Conservation (phyloP, 2,113 vertebrate genomes). For the Rhegmatorhina hoffmannsi region DNA sequence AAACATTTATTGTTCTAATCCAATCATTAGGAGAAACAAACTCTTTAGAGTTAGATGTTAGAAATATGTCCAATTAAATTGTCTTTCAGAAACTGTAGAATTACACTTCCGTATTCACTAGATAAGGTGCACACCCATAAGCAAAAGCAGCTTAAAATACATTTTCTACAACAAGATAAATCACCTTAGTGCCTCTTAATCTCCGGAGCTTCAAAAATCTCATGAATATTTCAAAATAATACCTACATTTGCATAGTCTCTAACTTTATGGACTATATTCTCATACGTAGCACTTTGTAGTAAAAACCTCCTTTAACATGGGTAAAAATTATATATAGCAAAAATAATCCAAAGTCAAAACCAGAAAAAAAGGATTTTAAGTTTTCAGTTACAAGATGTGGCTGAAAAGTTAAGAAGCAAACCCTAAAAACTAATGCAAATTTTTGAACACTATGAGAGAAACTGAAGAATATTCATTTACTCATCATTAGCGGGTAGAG, state of each 20-base stretch:
- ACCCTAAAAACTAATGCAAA: not conserved
- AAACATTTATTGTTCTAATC: not conserved
- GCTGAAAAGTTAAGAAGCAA: not conserved
- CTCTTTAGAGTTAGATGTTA: not conserved
- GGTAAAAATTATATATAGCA: not conserved
- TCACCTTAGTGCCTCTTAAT: constrained; percentile 36
- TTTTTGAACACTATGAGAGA: not conserved
- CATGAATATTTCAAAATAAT: constrained; percentile 37
- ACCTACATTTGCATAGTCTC: not conserved
- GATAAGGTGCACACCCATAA: not conserved
- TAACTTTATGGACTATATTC: not conserved
- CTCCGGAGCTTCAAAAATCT: not conserved
- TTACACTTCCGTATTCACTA: not conserved
- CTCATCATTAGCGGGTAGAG: not conserved
- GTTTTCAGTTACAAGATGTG: not conserved
- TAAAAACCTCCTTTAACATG: not conserved
- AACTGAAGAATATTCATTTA: not conserved
- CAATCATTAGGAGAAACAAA: not conserved
- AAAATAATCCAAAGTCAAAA: not conserved
- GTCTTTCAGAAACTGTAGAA: not conserved
- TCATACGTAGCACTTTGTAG: not conserved
- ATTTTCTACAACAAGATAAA: constrained; percentile 10
- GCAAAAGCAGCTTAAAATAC: constrained; percentile 41
- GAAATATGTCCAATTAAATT: not conserved
- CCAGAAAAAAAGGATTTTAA: not conserved